phyloP scores from a whole-genome alignment of 1,140 invertebrate genomes.

The Drosophila fuyamai region DNA sequence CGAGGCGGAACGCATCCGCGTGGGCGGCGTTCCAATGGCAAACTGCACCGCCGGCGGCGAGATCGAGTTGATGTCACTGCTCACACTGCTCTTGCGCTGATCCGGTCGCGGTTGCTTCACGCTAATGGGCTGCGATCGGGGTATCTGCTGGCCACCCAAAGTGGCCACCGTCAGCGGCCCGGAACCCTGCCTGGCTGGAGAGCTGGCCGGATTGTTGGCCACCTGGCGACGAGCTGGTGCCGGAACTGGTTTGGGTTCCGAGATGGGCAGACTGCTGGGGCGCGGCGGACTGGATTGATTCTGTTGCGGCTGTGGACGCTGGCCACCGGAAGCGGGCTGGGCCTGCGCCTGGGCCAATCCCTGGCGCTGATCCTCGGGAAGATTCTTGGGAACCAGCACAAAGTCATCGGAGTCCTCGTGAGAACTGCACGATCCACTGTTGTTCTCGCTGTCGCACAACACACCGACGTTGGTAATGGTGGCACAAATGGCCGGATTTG shows the following conservation, averaged over 20 bases:
- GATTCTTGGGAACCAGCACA: constrained; percentile 92
- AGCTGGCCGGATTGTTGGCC: constrained; percentile 33
- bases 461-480: constrained; percentile 83
- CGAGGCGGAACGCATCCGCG: constrained; percentile 88
- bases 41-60: constrained; percentile 96
- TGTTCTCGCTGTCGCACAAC: constrained; percentile 84
- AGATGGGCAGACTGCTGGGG: constrained; percentile 89
- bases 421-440: constrained; percentile 87
- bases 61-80: constrained; percentile 92
- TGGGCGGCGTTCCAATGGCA: constrained; percentile 95
- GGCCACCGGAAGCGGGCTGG: constrained; percentile 16
- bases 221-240: constrained; percentile 86
- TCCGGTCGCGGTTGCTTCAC: constrained; percentile 89
- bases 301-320: constrained; percentile 52
- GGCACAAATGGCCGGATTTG: constrained; percentile 81
- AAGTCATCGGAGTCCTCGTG: constrained; percentile 92
- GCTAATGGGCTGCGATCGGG: constrained; percentile 92
- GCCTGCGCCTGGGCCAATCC: constrained; percentile 41
- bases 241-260: constrained; percentile 92
- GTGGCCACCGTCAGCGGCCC: constrained; percentile 62
- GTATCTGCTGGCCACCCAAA: constrained; percentile 86
- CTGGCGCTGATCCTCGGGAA: constrained; percentile 85
- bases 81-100: constrained; percentile 87
- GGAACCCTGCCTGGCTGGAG: constrained; percentile 46
- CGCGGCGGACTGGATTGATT: constrained; percentile 87